These are phyloP conservation scores for Octodon degus DNA, from an alignment of 2,113 vertebrate genomes.

Conservation along the genomic window DNA sequence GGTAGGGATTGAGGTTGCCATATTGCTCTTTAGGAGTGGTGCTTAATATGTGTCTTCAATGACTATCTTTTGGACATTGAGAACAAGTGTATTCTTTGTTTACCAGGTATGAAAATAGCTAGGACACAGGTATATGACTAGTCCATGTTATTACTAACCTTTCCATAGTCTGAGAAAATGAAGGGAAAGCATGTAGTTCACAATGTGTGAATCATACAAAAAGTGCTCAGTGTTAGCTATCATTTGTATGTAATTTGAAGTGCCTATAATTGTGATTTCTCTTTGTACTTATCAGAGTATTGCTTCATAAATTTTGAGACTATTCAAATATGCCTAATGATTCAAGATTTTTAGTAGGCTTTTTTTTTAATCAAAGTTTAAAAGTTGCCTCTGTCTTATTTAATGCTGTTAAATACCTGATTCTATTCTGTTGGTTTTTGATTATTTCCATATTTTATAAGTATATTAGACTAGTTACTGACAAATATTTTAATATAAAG, in stretches of 20 bases:
- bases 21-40: background rate
- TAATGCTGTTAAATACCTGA: slow-evolving; percentile 76
- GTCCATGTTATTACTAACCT: slow-evolving; percentile 38
- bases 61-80: slow-evolving; percentile 18
- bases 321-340: slow-evolving; percentile 59
- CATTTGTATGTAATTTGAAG: background rate
- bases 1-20: rapidly evolving
- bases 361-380: slow-evolving; percentile 57
- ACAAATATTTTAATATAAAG: slow-evolving; percentile 60
- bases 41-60: slow-evolving; percentile 35
- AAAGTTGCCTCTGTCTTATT: slow-evolving; percentile 68
- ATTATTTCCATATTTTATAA: background rate
- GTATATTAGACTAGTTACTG: slow-evolving; percentile 12
- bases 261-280: slow-evolving; percentile 51
- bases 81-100: slow-evolving; percentile 46
- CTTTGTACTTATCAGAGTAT: slow-evolving; percentile 40
- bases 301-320: slow-evolving; percentile 65
- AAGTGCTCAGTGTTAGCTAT: slow-evolving; percentile 15
- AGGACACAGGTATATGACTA: slow-evolving; percentile 22
- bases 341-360: slow-evolving; percentile 45
- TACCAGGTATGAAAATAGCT: slow-evolving; percentile 27
- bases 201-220: background rate
- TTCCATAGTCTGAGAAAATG: slow-evolving; percentile 55
- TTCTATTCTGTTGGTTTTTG: slow-evolving; percentile 69
- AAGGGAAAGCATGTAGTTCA: slow-evolving; percentile 51